A percentile compares a stretch with the other conserved stretches of the same genome.
These are phyloP conservation scores for Chloropsis hardwickii DNA, from an alignment of 2,113 vertebrate genomes.

Conservation along the genomic window DNA sequence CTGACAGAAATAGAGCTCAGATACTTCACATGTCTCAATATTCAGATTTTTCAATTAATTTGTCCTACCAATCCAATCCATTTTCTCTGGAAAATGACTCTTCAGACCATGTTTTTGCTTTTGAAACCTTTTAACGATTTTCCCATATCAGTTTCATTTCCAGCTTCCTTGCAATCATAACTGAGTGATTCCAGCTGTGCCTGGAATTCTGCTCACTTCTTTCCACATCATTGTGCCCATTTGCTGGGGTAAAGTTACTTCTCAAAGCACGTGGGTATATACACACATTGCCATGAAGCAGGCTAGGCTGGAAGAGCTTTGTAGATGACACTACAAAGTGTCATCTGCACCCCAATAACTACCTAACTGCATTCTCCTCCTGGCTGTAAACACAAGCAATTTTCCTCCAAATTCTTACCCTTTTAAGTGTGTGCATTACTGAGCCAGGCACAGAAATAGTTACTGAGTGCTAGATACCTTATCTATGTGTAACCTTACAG, in stretches of 20 bases:
- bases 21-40: background rate
- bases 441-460: background rate
- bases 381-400: background rate
- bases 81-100: background rate
- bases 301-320: background rate
- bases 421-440: background rate
- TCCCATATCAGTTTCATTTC: conserved; percentile 10
- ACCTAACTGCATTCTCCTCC: background rate
- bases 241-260: background rate
- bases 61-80: background rate
- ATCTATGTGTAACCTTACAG: background rate
- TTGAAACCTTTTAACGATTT: background rate
- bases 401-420: background rate
- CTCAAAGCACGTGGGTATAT: background rate
- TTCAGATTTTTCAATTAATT: background rate
- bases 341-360: background rate
- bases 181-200: conserved; percentile 37
- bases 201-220: conserved; percentile 11
- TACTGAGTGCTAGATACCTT: background rate
- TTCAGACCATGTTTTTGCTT: background rate
- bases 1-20: background rate
- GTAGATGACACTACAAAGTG: background rate
- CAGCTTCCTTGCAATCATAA: background rate
- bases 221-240: background rate
- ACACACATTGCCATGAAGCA: background rate